Evolutionary conservation across 2,797 vertebrate genomes (phyloP), one percentile per base, ranked within the genome.

Genomic region (Muscicapa striata): DNA sequence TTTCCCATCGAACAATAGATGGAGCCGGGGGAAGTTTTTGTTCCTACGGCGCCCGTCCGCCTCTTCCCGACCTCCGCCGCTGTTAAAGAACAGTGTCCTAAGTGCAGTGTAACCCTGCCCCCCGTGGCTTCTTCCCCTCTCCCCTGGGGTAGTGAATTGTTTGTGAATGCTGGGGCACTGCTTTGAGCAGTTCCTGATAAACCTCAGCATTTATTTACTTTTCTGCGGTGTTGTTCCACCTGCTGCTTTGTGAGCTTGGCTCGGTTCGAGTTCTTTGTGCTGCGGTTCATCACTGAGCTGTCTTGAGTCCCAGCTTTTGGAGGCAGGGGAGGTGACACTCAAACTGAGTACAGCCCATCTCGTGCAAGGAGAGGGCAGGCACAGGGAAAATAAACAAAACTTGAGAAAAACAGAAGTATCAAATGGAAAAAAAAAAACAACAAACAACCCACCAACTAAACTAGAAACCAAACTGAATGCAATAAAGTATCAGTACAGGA

Each of bases 1-100:
- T 5, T 7, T 6, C 2, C 43, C 84, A 1, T 0, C 7, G 2
- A 7, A 1, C 54, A 16, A 18, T 5, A 7, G 63, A 32, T 5
- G 3, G 62, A 72, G 34, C 58, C 26, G 8, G 14, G 1, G 23
- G 16, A 15, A 19, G 18, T 61, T 34, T 51, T 9, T n/a, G 10
- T 24, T 57, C 63, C 72, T 13, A 3, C 67, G 23, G 85, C 1
- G 15, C 23, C 27, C 22, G 14, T 10, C 7, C 32, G n/a, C 29
- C 26, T 49, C 64, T 7, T 1, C 68, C 17, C 51, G 78, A 46
- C 9, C 46, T 29, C 55, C 19, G 15, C 38, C 29, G 0, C 46
- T 38, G 27, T 2, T 23, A 11, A 1, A 48, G 62, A 68, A 3
- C 45, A 4, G 27, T 5, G 69, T 43, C 24, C 63, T 23, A 32